phyloP scores from a whole-genome alignment of 2,797 vertebrate genomes.

The Limosa lapponica region DNA sequence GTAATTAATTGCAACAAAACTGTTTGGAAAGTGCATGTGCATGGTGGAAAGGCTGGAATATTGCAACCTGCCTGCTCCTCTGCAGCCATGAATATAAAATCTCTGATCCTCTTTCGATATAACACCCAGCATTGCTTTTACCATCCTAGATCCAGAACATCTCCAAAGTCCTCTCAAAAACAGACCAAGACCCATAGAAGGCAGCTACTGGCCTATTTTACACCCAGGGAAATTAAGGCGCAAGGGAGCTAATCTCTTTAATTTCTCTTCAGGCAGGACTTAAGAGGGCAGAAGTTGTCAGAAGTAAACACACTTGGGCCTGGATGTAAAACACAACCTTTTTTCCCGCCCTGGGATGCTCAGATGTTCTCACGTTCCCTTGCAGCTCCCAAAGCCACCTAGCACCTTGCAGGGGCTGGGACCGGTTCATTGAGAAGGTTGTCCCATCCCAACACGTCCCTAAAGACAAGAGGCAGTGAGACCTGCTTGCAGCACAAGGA shows the following conservation, averaged over 20 bases:
- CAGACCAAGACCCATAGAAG: not conserved
- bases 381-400: not conserved
- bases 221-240: not conserved
- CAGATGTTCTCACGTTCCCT: not conserved
- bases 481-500: not conserved
- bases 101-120: not conserved
- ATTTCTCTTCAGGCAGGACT: not conserved
- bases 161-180: not conserved
- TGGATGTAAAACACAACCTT: not conserved
- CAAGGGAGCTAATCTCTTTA: not conserved
- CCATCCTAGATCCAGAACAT: not conserved
- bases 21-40: conserved; percentile 52
- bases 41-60: not conserved
- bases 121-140: not conserved
- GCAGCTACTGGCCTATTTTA: not conserved
- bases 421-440: not conserved
- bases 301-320: not conserved
- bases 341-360: not conserved
- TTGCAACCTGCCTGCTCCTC: not conserved
- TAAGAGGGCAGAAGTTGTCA: not conserved
- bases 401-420: not conserved
- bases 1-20: conserved; percentile 69
- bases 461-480: not conserved
- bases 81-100: not conserved
- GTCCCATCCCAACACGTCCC: not conserved